These are phyloP conservation scores for Deroplatys truncata DNA, from an alignment of 2,888 invertebrate genomes.

Conservation along the genomic window DNA sequence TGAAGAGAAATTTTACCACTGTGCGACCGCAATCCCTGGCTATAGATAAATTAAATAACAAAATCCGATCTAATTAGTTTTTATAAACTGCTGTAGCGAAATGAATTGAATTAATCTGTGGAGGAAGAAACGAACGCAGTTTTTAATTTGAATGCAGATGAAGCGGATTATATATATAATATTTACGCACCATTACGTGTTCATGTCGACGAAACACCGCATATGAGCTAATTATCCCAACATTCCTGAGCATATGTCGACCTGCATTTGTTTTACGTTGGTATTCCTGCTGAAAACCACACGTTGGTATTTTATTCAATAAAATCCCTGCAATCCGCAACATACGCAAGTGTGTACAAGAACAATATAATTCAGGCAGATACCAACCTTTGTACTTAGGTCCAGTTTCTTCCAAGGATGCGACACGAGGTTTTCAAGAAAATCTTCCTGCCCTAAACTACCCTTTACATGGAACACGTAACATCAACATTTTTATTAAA, in stretches of 20 bases:
- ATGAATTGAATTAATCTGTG: neutral
- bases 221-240: neutral
- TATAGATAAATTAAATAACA: neutral
- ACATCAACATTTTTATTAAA: too few relatives aligned
- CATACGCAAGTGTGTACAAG: too few relatives aligned
- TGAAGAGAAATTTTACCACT: neutral
- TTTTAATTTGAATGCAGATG: neutral
- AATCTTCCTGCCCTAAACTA: too few relatives aligned
- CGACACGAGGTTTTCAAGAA: too few relatives aligned
- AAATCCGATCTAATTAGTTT: neutral
- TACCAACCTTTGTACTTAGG: too few relatives aligned
- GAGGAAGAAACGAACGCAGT: neutral
- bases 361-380: too few relatives aligned
- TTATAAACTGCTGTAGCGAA: neutral
- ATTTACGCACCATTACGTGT: neutral
- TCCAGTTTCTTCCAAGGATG: too few relatives aligned
- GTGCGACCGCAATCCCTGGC: neutral
- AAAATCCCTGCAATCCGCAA: too few relatives aligned
- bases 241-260: neutral
- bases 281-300: too few relatives aligned
- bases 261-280: too few relatives aligned
- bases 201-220: neutral
- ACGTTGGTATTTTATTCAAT: too few relatives aligned
- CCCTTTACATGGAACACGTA: too few relatives aligned
- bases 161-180: neutral